Evolutionary conservation across 2,113 vertebrate species (phyloP), one percentile per base, ranked within the genome.

Genomic region (Neolamprologus brichardi): DNA sequence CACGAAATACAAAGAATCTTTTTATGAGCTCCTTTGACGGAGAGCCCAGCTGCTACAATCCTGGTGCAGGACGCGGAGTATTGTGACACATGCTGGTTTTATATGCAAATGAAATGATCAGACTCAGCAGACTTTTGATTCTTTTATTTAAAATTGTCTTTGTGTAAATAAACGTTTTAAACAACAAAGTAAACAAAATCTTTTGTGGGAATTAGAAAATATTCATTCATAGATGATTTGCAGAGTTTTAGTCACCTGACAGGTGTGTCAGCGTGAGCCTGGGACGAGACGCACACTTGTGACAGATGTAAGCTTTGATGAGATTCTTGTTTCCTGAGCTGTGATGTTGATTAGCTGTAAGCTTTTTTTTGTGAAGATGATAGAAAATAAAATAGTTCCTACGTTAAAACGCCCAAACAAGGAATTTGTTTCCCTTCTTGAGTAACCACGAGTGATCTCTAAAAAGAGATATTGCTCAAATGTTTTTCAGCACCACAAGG

Each of bases 21-120:
- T 62, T 62, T 62, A 34, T 0, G 0, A 18, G 8, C 58, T 6
- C 8, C 60, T 37, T 12, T 64, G 34, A 46, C 13, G 0, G 67
- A 46, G 20, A 25, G 0, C 4, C 12, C 39, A 39, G 20, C 37
- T 70, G 60, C 0, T 18, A 18, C 15, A 2, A 1, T 30, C 7
- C 14, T 7, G 70, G 5, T 23, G 34, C 37, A 70, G 12, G 37
- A 25, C 13, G 5, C 0, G 20, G 0, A 41, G 34, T 8, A 4
- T 20, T 14, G 62, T 41, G 64, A 70, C 12, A 15, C 34, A 14
- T 2, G 64, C 39, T 72, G 67, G 15, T 4, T 77, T 77, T 18
- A 30, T 49, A 18, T 77, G 44, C 72, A 77, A 49, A 77, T 49
- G 0, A 77, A 77, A 77, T 13, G 72, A 51, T 13, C 10, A 30